Base-by-base conservation (phyloP, 2,888 invertebrate genomes). In the Diarsia dahlii region DNA sequence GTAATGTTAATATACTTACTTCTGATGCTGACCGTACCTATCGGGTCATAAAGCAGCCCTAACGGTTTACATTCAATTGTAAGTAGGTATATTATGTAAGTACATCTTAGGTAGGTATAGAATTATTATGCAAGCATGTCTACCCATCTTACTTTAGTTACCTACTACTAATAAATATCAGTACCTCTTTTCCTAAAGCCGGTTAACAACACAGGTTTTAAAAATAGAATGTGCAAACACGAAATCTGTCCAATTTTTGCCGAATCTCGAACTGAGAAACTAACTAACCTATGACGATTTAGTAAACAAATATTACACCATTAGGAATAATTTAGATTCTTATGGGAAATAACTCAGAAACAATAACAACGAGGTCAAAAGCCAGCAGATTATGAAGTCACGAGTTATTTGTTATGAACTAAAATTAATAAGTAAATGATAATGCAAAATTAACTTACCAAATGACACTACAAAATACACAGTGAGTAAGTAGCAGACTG, bases 361-460 rank as follows among this genome's bases (percentile, higher is more conserved):
- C 52, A 58, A 69, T 69, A 60, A 74, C 50, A 80, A 75, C 39
- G 5, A 73, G 81, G 79, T 84, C 72, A 82, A 65, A 79, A 64
- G 79, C 0, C 60, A 84, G 15, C 20, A 20, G 79, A 76, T 76
- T 67, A 71, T 18, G 18, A 5, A 9, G 12, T 66, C 66, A 76
- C 50, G 63, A 71, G 65, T 68, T 71, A 34, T 70, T 48, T 71
- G 23, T 2, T 52, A 62, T 6, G 46, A 66, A 28, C 46, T 1
- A 10, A 75, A 63, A 73, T 54, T 52, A 67, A 28, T 60, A 39
- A 46, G 54, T 58, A 39, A 46, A 58, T 58, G 66, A 68, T 76
- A 84, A 76, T 54, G 60, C 15, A 67, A 72, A 76, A 45, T 71
- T 39, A 28, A 72, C 87, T 85, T 77, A 87, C 87, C 82, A 20